These are phyloP conservation scores for Lathamus discolor DNA, from an alignment of 2,113 vertebrate species.

Conservation along the genomic window DNA sequence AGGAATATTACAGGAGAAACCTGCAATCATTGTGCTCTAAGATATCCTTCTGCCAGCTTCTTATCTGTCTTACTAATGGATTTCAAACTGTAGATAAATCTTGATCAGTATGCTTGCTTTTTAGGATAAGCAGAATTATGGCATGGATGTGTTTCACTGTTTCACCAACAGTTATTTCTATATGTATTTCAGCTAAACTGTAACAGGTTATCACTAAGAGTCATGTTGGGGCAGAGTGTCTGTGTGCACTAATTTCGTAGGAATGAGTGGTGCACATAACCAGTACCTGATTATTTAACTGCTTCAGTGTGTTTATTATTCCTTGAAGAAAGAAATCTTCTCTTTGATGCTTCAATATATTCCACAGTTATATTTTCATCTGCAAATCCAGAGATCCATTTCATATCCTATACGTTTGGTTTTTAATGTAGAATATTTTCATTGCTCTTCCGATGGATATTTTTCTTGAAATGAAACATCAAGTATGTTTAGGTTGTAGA, in stretches of 20 bases:
- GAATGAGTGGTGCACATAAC: not conserved
- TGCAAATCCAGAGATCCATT: not conserved
- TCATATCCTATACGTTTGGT: not conserved
- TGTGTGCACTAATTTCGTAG: not conserved
- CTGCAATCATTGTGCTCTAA: not conserved
- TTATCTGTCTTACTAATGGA: not conserved
- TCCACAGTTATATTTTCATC: not conserved
- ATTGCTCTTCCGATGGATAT: not conserved
- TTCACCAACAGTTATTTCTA: not conserved
- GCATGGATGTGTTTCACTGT: not conserved
- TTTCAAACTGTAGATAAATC: not conserved
- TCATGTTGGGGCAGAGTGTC: fast-evolving
- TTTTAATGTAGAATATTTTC: not conserved
- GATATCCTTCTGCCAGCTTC: not conserved
- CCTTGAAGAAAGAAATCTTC: not conserved
- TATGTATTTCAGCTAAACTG: not conserved
- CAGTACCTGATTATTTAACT: not conserved
- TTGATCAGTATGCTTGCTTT: not conserved
- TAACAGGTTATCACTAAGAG: not conserved
- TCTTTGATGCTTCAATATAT: not conserved
- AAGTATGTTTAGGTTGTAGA: not conserved
- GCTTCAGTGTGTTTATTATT: not conserved
- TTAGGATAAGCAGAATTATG: not conserved
- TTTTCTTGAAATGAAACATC: not conserved
- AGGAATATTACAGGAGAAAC: not conserved